Percentiles rank a stretch among this genome's conserved stretches.
Evolutionary conservation across 2,797 vertebrate genomes (phyloP).

Genomic region (Pempheris klunzingeri): DNA sequence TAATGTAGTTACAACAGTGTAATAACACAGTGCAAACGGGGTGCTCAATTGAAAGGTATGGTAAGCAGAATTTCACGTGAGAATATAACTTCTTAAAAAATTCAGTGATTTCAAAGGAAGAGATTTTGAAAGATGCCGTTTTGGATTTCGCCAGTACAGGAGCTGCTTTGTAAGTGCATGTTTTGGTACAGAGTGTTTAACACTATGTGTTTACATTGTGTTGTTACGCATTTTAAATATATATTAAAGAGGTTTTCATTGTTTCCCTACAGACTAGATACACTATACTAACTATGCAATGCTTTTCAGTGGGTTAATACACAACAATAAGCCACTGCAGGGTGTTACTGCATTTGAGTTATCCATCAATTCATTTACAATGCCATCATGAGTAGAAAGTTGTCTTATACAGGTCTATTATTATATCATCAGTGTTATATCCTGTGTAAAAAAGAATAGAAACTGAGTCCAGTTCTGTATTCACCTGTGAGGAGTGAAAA

Average conservation of each 20-base stretch:
- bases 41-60: slow-evolving; percentile 56
- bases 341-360: slow-evolving; percentile 70
- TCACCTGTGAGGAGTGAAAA: slow-evolving; percentile 68
- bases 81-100: slow-evolving; percentile 42
- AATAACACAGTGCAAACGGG: slow-evolving; percentile 72
- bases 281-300: slow-evolving; percentile 45
- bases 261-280: slow-evolving; percentile 58
- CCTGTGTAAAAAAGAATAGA: slow-evolving; percentile 73
- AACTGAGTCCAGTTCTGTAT: slow-evolving; percentile 72
- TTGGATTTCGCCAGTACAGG: slow-evolving; percentile 30
- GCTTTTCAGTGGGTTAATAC: slow-evolving; percentile 73
- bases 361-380: slow-evolving; percentile 76
- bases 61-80: slow-evolving; percentile 58
- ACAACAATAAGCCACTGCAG: slow-evolving; percentile 79
- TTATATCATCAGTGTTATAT: slow-evolving; percentile 70
- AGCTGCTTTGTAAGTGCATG: slow-evolving; percentile 49
- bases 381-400: slow-evolving; percentile 76
- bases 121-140: slow-evolving; percentile 40
- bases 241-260: slow-evolving; percentile 58
- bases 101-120: slow-evolving; percentile 47
- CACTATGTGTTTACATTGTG: slow-evolving; percentile 63
- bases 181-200: slow-evolving; percentile 49
- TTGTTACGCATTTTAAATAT: slow-evolving; percentile 57
- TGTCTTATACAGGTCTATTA: slow-evolving; percentile 70
- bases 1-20: slow-evolving; percentile 64